Evolutionary conservation across 2,888 invertebrate species (phyloP), one percentile per base, ranked within the genome.

Genomic region (Cheilosia grossa): DNA sequence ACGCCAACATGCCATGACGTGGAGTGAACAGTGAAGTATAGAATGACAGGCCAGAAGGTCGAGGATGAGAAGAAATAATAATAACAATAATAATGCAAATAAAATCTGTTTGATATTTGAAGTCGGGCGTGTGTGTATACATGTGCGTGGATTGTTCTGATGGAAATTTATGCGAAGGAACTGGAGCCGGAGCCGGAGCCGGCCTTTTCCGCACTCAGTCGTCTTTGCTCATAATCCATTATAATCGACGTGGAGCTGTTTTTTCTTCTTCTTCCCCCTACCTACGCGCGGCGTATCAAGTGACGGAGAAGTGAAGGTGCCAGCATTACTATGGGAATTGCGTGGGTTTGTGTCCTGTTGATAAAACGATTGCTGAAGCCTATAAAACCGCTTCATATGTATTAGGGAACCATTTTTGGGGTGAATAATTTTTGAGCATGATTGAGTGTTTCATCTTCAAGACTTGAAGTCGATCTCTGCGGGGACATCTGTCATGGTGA

Each of bases 71-170:
- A 49, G 63, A 69, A 74, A 74, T 67, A 69, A 81, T 67, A 81
- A 81, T 82, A 77, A 77, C 69, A 81, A 75, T 75, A 75, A 75
- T 77, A 72, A 70, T 77, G 70, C 40, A 64, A 82, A 77, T 82
- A 82, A 82, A 64, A 70, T 82, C 77, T 75, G 58, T 77, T 77
- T 73, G 73, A 70, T 82, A 70, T 75, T 66, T 59, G 69, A 66
- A 17, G 58, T 70, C 59, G 77, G 66, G 66, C 70, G 59, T 77
- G 63, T 64, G 70, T 40, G 67, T 74, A 21, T 75, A 54, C 64
- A 49, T 75, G 63, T 64, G 70, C 47, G 67, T 69, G 51, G 7
- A 49, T 49, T 21, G 49, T 19, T 24, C 51, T 51, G 51, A 51
- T 15, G 27, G 21, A 51, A 51, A 51, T 51, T 10, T 24, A 51